phyloP scores from a whole-genome alignment of 2,113 vertebrate genomes.

The Chionodraco myersi region DNA sequence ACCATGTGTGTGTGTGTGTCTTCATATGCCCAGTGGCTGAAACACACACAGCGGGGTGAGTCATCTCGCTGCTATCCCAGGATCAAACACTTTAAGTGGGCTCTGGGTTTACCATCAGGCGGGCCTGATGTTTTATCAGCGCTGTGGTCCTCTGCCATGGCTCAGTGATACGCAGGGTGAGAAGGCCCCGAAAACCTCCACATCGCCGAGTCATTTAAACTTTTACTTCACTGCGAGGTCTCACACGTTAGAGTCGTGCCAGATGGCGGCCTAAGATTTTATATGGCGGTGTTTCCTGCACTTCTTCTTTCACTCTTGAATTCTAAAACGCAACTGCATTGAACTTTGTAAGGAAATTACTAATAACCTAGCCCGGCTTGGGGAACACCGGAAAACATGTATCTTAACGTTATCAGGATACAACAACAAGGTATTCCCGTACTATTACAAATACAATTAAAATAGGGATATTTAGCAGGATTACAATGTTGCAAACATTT shows the following conservation, averaged over 20 bases:
- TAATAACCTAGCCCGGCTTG: too few relatives aligned
- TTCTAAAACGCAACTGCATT: background rate
- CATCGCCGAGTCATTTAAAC: slow-evolving; percentile 13
- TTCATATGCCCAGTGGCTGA: slow-evolving; percentile 43
- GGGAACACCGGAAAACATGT: too few relatives aligned
- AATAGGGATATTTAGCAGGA: too few relatives aligned
- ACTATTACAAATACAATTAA: too few relatives aligned
- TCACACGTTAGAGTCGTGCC: slow-evolving; percentile 1
- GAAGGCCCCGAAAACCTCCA: slow-evolving; percentile 29
- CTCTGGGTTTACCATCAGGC: slow-evolving; percentile 58
- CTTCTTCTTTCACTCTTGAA: background rate
- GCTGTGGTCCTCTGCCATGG: slow-evolving; percentile 42
- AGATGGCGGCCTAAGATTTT: slow-evolving; percentile 26
- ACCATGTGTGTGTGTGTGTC: slow-evolving; percentile 48
- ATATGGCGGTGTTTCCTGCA: slow-evolving; percentile 6
- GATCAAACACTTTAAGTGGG: slow-evolving; percentile 71
- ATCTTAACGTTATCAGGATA: too few relatives aligned
- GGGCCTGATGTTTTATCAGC: slow-evolving; percentile 66
- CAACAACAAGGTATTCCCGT: too few relatives aligned
- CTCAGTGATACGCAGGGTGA: slow-evolving; percentile 50
- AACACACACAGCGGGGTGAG: slow-evolving; percentile 59
- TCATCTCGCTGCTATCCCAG: slow-evolving; percentile 61
- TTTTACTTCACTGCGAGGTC: slow-evolving; percentile 12
- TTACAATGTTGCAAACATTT: too few relatives aligned
- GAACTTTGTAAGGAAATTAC: too few relatives aligned